Conservation (phyloP, 2,888 invertebrate genomes). For the Frankliniella intonsa region DNA sequence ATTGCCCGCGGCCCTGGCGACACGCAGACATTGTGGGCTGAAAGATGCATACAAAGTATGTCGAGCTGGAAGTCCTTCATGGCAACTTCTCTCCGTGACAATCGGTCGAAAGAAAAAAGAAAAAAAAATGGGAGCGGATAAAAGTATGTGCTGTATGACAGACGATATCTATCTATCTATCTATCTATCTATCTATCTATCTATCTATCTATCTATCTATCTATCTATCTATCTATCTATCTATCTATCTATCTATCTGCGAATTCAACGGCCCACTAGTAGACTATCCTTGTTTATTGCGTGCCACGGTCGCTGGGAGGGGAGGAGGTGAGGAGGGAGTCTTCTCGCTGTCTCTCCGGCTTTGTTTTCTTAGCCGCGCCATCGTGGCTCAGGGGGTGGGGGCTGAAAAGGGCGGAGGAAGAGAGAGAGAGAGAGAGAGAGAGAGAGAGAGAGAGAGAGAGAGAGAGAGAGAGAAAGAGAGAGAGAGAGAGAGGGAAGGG, state of each 20-base stretch:
- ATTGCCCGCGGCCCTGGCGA: too few species aligned
- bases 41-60: too few species aligned
- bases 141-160: neutral
- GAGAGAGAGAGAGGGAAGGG: neutral
- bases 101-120: neutral
- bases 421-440: neutral
- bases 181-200: neutral
- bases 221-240: neutral
- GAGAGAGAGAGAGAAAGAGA: neutral
- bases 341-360: neutral
- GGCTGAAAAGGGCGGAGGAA: neutral
- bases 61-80: too few species aligned
- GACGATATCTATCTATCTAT: neutral
- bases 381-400: neutral
- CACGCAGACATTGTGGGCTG: too few species aligned
- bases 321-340: neutral
- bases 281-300: conserved; percentile 25
- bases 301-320: neutral
- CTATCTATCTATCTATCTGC: neutral
- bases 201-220: neutral
- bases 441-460: conserved; percentile 10
- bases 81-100: too few species aligned
- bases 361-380: conserved; percentile 20
- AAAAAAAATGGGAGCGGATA: neutral
- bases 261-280: neutral